phyloP scores from a whole-genome alignment of 2,113 vertebrate genomes.

The Xenotilapia leptura region DNA sequence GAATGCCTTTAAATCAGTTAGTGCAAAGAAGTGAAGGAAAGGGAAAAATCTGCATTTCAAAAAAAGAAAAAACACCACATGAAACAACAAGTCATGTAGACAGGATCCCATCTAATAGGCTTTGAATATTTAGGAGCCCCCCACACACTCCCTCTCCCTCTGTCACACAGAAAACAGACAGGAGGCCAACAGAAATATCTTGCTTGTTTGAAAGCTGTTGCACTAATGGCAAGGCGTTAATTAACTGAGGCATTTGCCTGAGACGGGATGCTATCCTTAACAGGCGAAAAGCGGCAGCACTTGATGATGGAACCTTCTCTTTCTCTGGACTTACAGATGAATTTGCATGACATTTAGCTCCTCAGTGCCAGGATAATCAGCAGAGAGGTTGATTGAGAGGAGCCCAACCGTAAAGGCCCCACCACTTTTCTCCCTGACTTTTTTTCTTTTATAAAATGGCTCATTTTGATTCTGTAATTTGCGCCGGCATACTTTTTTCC shows the following conservation, averaged over 20 bases:
- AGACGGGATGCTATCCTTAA: constrained; percentile 39
- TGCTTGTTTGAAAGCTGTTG: constrained; percentile 59
- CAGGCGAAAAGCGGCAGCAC: constrained; percentile 25
- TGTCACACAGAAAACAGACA: constrained; percentile 32
- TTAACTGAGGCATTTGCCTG: constrained; percentile 54
- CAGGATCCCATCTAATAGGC: constrained; percentile 56
- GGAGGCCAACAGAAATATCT: constrained; percentile 49
- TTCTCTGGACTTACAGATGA: constrained; percentile 30
- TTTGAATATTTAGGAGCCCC: constrained; percentile 57
- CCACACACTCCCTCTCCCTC: neutral
- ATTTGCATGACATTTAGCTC: constrained; percentile 52
- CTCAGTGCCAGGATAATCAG: constrained; percentile 44
- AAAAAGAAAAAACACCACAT: constrained; percentile 50
- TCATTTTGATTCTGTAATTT: constrained; percentile 47
- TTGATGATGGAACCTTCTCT: constrained; percentile 35
- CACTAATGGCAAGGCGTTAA: constrained; percentile 54
- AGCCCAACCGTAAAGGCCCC: constrained; percentile 29
- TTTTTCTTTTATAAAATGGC: constrained; percentile 14
- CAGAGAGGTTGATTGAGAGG: constrained; percentile 50
- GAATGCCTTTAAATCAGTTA: constrained; percentile 52
- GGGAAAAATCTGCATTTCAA: constrained; percentile 63
- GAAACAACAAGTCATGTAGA: constrained; percentile 56
- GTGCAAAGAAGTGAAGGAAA: constrained; percentile 53
- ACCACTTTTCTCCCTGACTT: constrained; percentile 7
- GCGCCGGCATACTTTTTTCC: neutral